Conservation (phyloP, 92 coral and sea anemone species). For the Zoanthus gigantus region DNA sequence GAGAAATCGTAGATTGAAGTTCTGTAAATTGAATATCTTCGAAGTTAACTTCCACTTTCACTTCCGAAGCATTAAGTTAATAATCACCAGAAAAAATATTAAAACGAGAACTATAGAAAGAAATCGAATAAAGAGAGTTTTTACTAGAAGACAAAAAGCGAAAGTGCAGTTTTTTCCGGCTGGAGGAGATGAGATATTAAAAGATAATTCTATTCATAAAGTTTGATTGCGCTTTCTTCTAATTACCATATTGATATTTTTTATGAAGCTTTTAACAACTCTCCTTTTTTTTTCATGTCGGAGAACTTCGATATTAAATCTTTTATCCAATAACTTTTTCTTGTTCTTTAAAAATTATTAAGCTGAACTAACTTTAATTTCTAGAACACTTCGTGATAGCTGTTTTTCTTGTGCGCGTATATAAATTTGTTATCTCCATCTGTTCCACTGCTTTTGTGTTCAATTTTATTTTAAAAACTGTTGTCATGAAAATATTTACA, state of each 20-base stretch:
- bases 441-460: background rate
- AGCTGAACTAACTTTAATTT: background rate
- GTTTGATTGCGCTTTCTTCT: conserved; percentile 19
- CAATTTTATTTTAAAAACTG: background rate
- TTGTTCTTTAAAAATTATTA: background rate
- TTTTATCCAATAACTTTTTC: background rate
- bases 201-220: background rate
- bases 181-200: background rate
- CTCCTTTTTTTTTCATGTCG: background rate
- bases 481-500: background rate
- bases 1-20: conserved; percentile 4
- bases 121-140: background rate
- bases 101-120: background rate
- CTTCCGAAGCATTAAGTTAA: background rate
- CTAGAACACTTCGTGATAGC: background rate
- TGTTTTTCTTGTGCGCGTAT: background rate
- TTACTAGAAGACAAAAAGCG: background rate
- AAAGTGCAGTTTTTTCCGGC: background rate
- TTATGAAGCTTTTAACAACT: background rate
- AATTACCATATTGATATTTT: conserved; percentile 44
- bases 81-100: background rate
- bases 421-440: background rate
- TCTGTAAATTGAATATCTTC: background rate
- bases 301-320: background rate
- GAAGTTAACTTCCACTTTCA: background rate